phyloP scores from a whole-genome alignment of 2,113 vertebrate genomes.

The Leucoraja erinaceus region DNA sequence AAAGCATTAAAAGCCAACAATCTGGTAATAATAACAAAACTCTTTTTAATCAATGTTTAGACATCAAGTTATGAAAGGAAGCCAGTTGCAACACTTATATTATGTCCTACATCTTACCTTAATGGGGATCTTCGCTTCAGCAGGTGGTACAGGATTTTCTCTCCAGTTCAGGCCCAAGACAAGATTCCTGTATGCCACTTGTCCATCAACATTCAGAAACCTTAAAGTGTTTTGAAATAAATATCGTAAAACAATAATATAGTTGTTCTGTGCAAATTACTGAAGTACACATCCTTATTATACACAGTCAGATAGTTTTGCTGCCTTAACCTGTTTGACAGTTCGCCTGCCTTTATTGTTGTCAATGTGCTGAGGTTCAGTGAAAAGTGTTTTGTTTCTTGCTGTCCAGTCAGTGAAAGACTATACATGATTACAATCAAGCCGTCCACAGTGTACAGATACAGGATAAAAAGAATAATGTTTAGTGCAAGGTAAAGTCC shows the following conservation, averaged over 20 bases:
- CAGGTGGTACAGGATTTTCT: conserved; percentile 52
- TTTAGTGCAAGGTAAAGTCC: too few relatives aligned
- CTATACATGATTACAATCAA: too few relatives aligned
- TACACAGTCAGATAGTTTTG: not conserved
- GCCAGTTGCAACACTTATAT: not conserved
- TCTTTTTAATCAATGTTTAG: not conserved
- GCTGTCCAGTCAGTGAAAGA: too few relatives aligned
- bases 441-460: too few relatives aligned
- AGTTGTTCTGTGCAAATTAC: conserved; percentile 44
- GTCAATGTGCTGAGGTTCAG: too few relatives aligned
- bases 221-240: conserved; percentile 51
- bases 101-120: conserved; percentile 56
- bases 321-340: too few relatives aligned
- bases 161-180: conserved; percentile 73
- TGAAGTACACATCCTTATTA: not conserved
- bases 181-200: conserved; percentile 69
- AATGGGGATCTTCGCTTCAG: conserved; percentile 44
- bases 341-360: too few relatives aligned
- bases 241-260: conserved; percentile 45
- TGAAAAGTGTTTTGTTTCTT: too few relatives aligned
- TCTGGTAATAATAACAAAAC: not conserved
- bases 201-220: conserved; percentile 57
- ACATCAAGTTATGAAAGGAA: not conserved
- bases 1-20: not conserved
- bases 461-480: too few relatives aligned